phyloP scores from a whole-genome alignment of 2,113 vertebrate species.

The Bubo bubo region DNA sequence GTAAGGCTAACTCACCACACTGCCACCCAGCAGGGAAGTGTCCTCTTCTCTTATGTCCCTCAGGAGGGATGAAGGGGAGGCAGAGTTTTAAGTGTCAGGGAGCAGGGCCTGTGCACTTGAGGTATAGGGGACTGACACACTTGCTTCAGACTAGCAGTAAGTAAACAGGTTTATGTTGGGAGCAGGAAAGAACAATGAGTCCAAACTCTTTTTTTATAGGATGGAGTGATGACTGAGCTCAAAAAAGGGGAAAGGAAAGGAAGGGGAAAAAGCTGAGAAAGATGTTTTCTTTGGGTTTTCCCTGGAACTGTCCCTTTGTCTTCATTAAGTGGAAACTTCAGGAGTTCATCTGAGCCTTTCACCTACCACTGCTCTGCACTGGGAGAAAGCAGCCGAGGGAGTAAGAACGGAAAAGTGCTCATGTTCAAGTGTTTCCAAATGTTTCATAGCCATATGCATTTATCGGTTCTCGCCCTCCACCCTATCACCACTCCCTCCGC shows the following conservation, averaged over 20 bases:
- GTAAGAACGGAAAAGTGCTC: slow-evolving; percentile 8
- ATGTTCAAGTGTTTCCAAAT: slow-evolving; percentile 61
- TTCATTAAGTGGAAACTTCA: slow-evolving; percentile 21
- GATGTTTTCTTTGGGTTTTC: slow-evolving; percentile 15
- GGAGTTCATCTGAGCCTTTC: slow-evolving; percentile 24
- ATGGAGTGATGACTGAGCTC: neutral
- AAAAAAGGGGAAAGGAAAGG: neutral
- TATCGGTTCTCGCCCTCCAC: slow-evolving; percentile 37
- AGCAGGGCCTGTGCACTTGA: neutral
- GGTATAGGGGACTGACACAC: neutral
- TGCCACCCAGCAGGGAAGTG: neutral
- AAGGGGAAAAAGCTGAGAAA: neutral
- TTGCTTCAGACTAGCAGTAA: neutral
- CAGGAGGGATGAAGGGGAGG: neutral
- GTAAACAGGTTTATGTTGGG: neutral
- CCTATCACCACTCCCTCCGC: slow-evolving; percentile 36
- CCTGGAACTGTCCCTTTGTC: neutral
- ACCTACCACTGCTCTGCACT: neutral
- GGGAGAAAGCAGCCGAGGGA: neutral
- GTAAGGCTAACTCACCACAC: neutral
- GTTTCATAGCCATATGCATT: slow-evolving; percentile 40
- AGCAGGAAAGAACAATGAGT: neutral
- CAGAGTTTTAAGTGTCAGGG: neutral
- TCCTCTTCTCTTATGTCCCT: neutral
- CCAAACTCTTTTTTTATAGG: neutral